Evolutionary conservation across 2,797 vertebrate species (phyloP).

Genomic region (Sciurus carolinensis): DNA sequence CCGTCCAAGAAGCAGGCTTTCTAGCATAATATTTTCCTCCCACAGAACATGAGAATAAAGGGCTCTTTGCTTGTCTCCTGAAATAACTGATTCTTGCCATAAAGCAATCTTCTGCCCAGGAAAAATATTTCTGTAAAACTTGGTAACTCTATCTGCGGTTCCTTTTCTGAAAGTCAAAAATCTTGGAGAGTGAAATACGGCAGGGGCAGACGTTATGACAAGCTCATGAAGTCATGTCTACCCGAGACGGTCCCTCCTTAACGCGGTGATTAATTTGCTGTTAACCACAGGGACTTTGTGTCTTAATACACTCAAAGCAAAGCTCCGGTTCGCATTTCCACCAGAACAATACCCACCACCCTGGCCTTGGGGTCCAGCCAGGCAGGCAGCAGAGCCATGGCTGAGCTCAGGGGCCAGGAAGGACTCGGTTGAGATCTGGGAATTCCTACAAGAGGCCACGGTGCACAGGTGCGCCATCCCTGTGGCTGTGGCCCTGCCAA

Average conservation of each 20-base stretch:
- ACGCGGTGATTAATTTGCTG: slow-evolving; percentile 90
- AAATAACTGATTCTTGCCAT: slow-evolving; percentile 87
- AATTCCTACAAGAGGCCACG: too few relatives aligned
- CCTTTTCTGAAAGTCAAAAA: slow-evolving; percentile 88
- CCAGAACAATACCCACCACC: slow-evolving; percentile 82
- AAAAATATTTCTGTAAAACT: slow-evolving; percentile 89
- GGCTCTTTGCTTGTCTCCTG: slow-evolving; percentile 87
- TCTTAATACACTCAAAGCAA: slow-evolving; percentile 87
- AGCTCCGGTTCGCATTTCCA: slow-evolving; percentile 76
- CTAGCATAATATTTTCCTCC: slow-evolving; percentile 87
- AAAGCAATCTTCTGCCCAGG: slow-evolving; percentile 88
- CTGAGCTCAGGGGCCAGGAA: not conserved
- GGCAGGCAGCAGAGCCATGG: not conserved
- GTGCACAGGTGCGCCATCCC: not conserved
- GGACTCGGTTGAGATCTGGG: not conserved
- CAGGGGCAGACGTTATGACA: slow-evolving; percentile 85
- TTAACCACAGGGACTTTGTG: slow-evolving; percentile 79
- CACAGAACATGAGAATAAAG: slow-evolving; percentile 87
- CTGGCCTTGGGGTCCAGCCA: slow-evolving; percentile 46
- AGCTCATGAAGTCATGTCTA: slow-evolving; percentile 89
- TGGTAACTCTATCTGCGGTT: slow-evolving; percentile 89
- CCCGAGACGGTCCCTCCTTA: slow-evolving; percentile 80
- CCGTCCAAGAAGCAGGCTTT: slow-evolving; percentile 75
- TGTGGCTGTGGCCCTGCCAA: not conserved
- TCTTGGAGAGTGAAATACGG: slow-evolving; percentile 88